Evolutionary conservation across 2,888 invertebrate species (phyloP).

Genomic region (Myopa testacea): DNA sequence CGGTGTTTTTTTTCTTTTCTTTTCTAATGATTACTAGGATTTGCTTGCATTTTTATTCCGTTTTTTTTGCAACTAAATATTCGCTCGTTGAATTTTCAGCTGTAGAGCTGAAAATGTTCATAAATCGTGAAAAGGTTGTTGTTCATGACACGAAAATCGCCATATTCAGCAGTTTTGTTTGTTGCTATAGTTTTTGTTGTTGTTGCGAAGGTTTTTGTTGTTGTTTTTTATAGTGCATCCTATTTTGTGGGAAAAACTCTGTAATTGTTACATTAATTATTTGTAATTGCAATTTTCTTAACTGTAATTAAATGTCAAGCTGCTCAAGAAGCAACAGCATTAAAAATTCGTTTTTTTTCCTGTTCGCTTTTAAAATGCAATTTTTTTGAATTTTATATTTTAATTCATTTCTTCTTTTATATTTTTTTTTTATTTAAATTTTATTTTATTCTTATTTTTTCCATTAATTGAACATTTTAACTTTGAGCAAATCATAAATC

Average conservation of each 20-base stretch:
- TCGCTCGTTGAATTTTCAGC: background rate
- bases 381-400: too few relatives aligned
- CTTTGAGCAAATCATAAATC: too few relatives aligned
- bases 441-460: background rate
- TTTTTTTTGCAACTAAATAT: background rate
- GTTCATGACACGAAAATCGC: conserved; percentile 31
- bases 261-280: conserved; percentile 16
- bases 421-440: background rate
- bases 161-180: background rate
- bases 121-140: background rate
- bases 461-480: too few relatives aligned
- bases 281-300: background rate
- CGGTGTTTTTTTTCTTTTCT: background rate
- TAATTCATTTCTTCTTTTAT: background rate
- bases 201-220: background rate
- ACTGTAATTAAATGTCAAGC: conserved; percentile 18
- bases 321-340: too few relatives aligned
- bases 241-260: conserved; percentile 28
- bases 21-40: background rate
- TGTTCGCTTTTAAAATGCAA: too few relatives aligned
- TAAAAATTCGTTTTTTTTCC: too few relatives aligned
- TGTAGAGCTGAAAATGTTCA: background rate
- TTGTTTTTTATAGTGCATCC: conserved; percentile 16
- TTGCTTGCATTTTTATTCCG: background rate
- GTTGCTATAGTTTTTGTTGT: too few relatives aligned